Evolutionary conservation across 2,113 vertebrate species (phyloP), one percentile per base, ranked within the genome.

Genomic region (Glareola pratincola): DNA sequence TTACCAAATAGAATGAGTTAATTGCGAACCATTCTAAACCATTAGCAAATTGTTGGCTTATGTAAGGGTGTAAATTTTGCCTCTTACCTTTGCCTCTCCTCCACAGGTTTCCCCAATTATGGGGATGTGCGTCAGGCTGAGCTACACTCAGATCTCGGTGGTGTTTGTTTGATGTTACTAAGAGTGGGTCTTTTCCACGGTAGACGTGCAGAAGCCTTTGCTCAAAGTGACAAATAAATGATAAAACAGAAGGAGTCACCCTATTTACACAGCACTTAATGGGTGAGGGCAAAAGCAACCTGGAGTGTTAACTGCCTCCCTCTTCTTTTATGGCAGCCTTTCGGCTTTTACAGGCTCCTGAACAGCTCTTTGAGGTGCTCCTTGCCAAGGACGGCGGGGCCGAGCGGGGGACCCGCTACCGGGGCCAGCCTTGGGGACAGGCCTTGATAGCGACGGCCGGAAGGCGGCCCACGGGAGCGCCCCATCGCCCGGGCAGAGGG

Each of bases 81-180:
- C 16, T 66, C 13, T 19, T 9, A 9, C 17, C 21, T 23, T 10
- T 24, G 8, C 67, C 68, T 74, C 16, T 23, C 19, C 29, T 14
- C 43, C 10, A 2, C 4, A 1, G 4, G 3, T 22, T n/a, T 32
- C 57, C 37, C 1, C 3, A 0, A 0, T 15, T 10, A 2, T 0
- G 1, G 41, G 19, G 47, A 3, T 3, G 6, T 1, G 9, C 5
- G 9, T 9, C 4, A 14, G 8, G 10, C 22, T 17, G 12, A 16
- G 10, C 29, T 4, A 2, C 0, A 14, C 57, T 19, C 12, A 0
- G 4, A 1, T 2, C 34, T 7, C 8, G 1, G 23, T 4, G 51
- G 22, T 17, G 5, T 22, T 0, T 2, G 4, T 4, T 12, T 6
- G 24, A 2, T 7, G 8, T 15, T 4, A 12, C 2, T 4, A 15